Percentiles rank a stretch among this genome's conserved stretches.
phyloP scores from a whole-genome alignment of 1,140 invertebrate genomes.

The Aethina tumida region DNA sequence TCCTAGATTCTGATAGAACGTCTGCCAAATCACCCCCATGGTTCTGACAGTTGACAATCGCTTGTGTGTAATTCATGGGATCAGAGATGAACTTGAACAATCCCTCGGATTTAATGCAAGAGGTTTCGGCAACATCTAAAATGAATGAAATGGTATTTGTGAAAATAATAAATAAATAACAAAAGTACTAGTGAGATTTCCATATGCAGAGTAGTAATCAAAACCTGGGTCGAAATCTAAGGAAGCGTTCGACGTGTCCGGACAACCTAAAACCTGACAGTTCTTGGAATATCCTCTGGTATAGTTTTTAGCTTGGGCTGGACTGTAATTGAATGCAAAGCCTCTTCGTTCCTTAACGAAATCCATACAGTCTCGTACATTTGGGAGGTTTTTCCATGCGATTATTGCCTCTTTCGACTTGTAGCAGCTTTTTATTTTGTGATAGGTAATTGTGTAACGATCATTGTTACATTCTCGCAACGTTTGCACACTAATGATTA shows the following conservation, averaged over 20 bases:
- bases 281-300: slow-evolving; percentile 9
- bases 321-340: slow-evolving; percentile 53
- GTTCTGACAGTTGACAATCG: slow-evolving; percentile 41
- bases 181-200: slow-evolving; percentile 41
- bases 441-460: too few relatives aligned
- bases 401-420: slow-evolving; percentile 17
- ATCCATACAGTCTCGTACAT: slow-evolving; percentile 38
- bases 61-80: slow-evolving; percentile 44
- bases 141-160: slow-evolving; percentile 12
- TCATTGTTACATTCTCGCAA: too few relatives aligned
- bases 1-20: slow-evolving; percentile 45
- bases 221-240: slow-evolving; percentile 42
- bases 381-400: slow-evolving; percentile 12
- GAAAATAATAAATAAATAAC: background rate
- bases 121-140: slow-evolving; percentile 41
- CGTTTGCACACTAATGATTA: too few relatives aligned
- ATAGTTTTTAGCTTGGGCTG: slow-evolving; percentile 25
- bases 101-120: slow-evolving; percentile 47
- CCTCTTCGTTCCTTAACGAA: slow-evolving; percentile 46
- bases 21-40: slow-evolving; percentile 47
- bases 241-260: slow-evolving; percentile 41
- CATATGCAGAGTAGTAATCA: slow-evolving; percentile 50
- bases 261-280: slow-evolving; percentile 46
- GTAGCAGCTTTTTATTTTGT: slow-evolving; percentile 23
- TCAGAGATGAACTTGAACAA: slow-evolving; percentile 44